Evolutionary conservation across 2,113 vertebrate genomes (phyloP).

Genomic region (Pseudorhombus dupliciocellatus): DNA sequence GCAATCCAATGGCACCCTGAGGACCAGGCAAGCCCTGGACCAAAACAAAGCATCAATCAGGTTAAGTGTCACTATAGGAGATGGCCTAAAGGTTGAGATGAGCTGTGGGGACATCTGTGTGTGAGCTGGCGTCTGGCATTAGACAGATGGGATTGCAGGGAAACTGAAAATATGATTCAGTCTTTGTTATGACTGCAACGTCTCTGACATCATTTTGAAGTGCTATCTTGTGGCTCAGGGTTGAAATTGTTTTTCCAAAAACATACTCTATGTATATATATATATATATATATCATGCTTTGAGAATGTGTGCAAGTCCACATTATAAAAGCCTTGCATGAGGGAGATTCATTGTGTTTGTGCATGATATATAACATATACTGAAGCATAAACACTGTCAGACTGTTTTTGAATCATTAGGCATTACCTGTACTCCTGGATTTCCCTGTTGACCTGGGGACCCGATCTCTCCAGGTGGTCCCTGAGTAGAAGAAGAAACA

Average conservation of each 20-base stretch:
- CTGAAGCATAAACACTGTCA: neutral
- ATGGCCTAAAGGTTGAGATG: neutral
- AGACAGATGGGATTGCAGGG: neutral
- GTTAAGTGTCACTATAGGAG: constrained; percentile 37
- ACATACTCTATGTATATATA: neutral
- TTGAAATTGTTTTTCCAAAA: constrained; percentile 1
- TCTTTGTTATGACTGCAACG: constrained; percentile 10
- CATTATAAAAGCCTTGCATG: neutral
- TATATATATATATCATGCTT: neutral
- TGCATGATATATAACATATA: neutral
- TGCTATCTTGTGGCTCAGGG: neutral
- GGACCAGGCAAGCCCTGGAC: constrained; percentile 88
- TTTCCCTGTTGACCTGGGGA: constrained; percentile 92
- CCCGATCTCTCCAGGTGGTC: constrained; percentile 87
- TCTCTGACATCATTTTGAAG: constrained; percentile 1
- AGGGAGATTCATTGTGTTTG: neutral
- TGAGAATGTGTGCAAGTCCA: neutral
- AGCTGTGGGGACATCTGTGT: neutral
- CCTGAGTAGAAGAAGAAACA: constrained; percentile 74
- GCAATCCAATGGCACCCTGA: constrained; percentile 88
- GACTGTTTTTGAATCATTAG: neutral
- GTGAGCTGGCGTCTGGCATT: neutral
- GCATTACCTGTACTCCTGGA: constrained; percentile 87
- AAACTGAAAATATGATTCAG: constrained; percentile 12
- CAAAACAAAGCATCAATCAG: constrained; percentile 63